Evolutionary conservation across 2,888 invertebrate genomes (phyloP).

Genomic region (Leucoma salicis): DNA sequence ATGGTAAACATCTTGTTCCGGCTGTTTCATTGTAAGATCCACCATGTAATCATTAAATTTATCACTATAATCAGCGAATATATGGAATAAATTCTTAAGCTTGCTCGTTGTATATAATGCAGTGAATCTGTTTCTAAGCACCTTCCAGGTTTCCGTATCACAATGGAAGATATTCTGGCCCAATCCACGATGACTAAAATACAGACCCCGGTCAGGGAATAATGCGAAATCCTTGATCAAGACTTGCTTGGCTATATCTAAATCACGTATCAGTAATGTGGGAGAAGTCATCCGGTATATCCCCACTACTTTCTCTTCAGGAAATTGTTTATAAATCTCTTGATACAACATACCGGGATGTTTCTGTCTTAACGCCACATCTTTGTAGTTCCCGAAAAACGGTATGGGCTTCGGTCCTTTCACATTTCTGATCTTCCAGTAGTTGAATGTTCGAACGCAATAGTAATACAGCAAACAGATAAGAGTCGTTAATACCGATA

Average conservation of each 20-base stretch:
- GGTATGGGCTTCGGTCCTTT: conserved; percentile 45
- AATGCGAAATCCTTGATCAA: conserved; percentile 52
- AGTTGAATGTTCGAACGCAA: conserved; percentile 23
- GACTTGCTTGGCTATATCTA: conserved; percentile 50
- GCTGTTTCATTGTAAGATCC: conserved; percentile 13
- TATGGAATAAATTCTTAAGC: conserved; percentile 40
- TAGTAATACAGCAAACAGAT: conserved; percentile 18
- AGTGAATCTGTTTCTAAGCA: conserved; percentile 42
- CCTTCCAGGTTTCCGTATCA: conserved; percentile 41
- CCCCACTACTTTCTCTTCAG: conserved; percentile 52
- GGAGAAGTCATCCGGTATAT: conserved; percentile 48
- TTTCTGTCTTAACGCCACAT: conserved; percentile 35
- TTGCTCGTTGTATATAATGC: conserved; percentile 51
- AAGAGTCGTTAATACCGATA: conserved; percentile 8
- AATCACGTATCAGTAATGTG: conserved; percentile 46
- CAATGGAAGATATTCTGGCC: conserved; percentile 52
- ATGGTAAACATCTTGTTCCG: conserved; percentile 30
- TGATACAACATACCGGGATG: conserved; percentile 34
- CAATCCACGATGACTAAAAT: conserved; percentile 43
- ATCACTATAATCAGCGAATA: conserved; percentile 38
- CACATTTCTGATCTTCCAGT: conserved; percentile 39
- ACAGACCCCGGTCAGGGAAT: conserved; percentile 47
- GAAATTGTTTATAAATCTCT: conserved; percentile 49
- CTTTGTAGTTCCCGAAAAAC: conserved; percentile 36
- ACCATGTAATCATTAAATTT: conserved; percentile 41